Evolutionary conservation across 2,113 vertebrate species (phyloP), one percentile per base, ranked within the genome.

Genomic region (Salvelinus sp.): DNA sequence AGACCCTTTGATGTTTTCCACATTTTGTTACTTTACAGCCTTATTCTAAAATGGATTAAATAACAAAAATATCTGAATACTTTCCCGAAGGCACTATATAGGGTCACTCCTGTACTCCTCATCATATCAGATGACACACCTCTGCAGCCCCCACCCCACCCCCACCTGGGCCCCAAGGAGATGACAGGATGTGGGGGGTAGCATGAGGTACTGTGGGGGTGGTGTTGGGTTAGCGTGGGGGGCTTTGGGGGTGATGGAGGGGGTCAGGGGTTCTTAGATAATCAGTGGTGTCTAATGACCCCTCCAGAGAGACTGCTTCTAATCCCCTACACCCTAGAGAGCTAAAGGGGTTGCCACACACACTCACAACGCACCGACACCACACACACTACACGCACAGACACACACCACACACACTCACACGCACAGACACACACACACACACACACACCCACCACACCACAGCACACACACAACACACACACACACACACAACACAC

Each of bases 281-380:
- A 67, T 67, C 65, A 67, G 65, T 28, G 65, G 13, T 0, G 65
- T 67, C 65, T 67, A 33, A 67, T 67, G 65, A 67, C 25, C 65
- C 65, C 65, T 33, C 25, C 65, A 67, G 65, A 67, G 65, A 67
- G 25, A 28, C 65, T 18, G n/a, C 7, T 30, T 30, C 13, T 67
- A 67, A 33, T 67, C 65, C 27, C 16, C 16, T 20, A 30, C 25
- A 67, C 65, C 65, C 25, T 12, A 28, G 27, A 23, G 25, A 67
- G 25, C 25, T 16, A 30, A 25, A 3, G 65, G 27, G 65, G 3
- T 27, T 4, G 13, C 28, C 65, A 67, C 64, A 67, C 64, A 67
- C 64, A 33, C 64, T 16, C 64, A 66, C 64, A 66, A n/a, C 64
- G 25, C 64, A 66, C 64, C 30, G 0, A 66, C n/a, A 62, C 58